Conservation (phyloP, 2,113 vertebrate genomes). For the Laticauda laticaudata region DNA sequence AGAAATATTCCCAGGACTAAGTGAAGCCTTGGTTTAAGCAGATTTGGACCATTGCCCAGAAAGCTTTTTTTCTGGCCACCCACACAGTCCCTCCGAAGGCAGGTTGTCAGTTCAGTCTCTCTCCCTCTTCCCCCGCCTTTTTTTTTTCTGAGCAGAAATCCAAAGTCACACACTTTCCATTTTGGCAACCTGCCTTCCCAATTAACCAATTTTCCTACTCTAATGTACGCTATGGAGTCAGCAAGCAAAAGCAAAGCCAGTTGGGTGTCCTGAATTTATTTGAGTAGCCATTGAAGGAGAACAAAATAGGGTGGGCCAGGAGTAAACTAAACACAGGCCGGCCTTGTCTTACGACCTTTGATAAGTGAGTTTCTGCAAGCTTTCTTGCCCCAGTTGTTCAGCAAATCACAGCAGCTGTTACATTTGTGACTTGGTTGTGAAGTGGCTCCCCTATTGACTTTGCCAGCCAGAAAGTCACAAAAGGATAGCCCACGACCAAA, state of each 20-base stretch:
- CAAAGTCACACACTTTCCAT: background rate
- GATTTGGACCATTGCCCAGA: background rate
- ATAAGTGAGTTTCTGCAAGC: background rate
- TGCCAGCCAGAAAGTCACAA: too few relatives aligned
- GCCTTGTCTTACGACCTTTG: background rate
- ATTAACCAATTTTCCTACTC: background rate
- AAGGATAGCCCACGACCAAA: too few relatives aligned
- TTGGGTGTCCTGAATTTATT: background rate
- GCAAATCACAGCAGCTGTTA: too few relatives aligned
- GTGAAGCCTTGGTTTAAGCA: background rate
- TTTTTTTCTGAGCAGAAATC: background rate
- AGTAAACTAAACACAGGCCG: background rate
- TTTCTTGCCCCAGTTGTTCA: too few relatives aligned
- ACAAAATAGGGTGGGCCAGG: background rate
- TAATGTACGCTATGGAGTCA: background rate
- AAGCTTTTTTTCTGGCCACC: conserved; percentile 8
- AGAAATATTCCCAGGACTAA: background rate
- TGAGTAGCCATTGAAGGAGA: background rate
- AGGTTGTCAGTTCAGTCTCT: background rate
- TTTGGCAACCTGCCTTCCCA: background rate
- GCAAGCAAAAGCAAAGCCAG: background rate
- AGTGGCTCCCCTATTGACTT: too few relatives aligned
- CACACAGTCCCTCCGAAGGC: background rate
- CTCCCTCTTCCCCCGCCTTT: fast-evolving
- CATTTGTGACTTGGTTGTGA: too few relatives aligned